Base-by-base conservation (phyloP, 2,797 vertebrate species). In the Sphenopsis melanotis region DNA sequence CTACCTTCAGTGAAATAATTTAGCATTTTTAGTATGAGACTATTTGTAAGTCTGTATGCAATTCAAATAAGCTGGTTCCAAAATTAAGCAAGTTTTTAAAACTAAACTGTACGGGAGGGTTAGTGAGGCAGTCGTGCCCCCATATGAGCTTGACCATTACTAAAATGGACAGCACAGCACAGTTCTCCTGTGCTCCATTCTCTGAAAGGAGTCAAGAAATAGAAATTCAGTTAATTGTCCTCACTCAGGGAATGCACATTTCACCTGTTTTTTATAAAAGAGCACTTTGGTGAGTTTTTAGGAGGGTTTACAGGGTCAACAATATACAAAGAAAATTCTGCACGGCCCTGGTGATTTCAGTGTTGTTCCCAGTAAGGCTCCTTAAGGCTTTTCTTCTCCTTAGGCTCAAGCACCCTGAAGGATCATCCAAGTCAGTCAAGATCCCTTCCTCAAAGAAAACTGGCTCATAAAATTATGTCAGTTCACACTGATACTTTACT, bases 131-230 rank as follows among this genome's bases (percentile, higher is more conserved):
- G 27, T 16, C 22, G 7, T 8, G 15, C 36, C n/a, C 7, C 12
- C 0, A 1, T 23, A 18, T 0, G 1, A 65, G 37, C 27, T 17
- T 84, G n/a, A 20, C 27, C 11, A 2, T 24, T 44, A 36, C 3
- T 46, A 20, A 53, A 55, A 29, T 1, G 15, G 22, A 36, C 23
- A 65, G 72, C 52, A 32, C 6, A 24, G 4, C 2, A 4, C 32
- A 1, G 3, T 15, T 60, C 34, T 77, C 44, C 42, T 68, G 52
- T 41, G 34, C 39, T 27, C 61, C n/a, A n/a, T 52, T 69, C 72
- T 39, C 50, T 47, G n/a, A 61, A 74, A 83, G 49, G 32, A 64
- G 13, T 14, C 34, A 21, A 44, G n/a, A 44, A 22, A 27, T 3
- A n/a, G 5, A 56, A 47, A 21, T 1, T n/a, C 14, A 47, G 27